phyloP scores from a whole-genome alignment of 2,113 vertebrate species.

The Solea senegalensis region DNA sequence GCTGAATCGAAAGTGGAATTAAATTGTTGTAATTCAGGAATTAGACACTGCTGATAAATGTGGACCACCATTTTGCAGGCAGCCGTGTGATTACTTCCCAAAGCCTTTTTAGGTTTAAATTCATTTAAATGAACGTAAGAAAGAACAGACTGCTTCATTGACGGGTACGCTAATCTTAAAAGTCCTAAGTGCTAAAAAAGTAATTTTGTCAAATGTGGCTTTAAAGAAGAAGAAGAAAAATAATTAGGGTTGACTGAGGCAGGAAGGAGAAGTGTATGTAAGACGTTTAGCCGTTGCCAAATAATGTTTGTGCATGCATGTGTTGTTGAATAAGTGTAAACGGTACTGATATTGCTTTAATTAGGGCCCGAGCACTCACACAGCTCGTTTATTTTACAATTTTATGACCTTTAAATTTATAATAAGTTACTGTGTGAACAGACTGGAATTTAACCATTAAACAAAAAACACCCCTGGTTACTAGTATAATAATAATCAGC shows the following conservation, averaged over 20 bases:
- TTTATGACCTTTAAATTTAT: too few species aligned
- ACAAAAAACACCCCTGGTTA: too few species aligned
- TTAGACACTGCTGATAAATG: not conserved
- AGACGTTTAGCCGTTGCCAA: too few species aligned
- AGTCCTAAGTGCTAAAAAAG: not conserved
- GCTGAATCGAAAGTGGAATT: conserved; percentile 13
- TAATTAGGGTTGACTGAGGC: not conserved
- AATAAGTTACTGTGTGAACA: too few species aligned
- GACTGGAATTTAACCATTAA: too few species aligned
- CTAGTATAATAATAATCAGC: too few species aligned
- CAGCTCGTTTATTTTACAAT: too few species aligned
- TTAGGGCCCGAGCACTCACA: too few species aligned
- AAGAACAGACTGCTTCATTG: not conserved
- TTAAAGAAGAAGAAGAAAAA: not conserved
- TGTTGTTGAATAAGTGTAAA: too few species aligned
- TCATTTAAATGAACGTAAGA: not conserved
- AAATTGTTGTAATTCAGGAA: conserved; percentile 8
- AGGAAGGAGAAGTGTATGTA: too few species aligned
- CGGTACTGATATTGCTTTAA: too few species aligned
- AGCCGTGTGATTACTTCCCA: not conserved
- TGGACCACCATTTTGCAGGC: not conserved
- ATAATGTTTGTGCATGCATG: too few species aligned
- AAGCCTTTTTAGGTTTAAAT: not conserved
- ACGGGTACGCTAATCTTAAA: not conserved
- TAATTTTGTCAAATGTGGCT: not conserved